A percentile compares a stretch with the other conserved stretches of the same genome.
Conservation (phyloP, 2,888 invertebrate species). For the Eumerus sabulonum region DNA sequence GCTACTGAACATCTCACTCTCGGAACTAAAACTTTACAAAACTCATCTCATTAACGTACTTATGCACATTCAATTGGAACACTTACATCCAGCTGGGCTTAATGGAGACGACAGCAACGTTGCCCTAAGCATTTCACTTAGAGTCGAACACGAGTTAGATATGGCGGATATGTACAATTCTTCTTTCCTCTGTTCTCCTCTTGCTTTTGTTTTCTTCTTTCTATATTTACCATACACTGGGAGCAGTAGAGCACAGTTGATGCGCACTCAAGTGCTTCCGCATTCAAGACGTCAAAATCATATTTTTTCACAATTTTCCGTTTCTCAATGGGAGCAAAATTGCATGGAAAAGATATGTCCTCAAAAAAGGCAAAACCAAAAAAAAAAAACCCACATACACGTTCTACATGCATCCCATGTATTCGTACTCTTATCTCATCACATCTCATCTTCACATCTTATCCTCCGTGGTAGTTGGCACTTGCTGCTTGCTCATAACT, state of each 20-base stretch:
- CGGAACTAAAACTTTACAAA: slow-evolving; percentile 34
- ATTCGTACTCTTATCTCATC: slow-evolving; percentile 16
- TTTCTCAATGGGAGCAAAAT: slow-evolving; percentile 29
- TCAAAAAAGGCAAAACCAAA: slow-evolving; percentile 33
- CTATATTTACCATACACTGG: no score
- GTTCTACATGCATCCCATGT: slow-evolving; percentile 30
- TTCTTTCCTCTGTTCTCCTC: slow-evolving; percentile 17
- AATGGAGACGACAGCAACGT: slow-evolving; percentile 7
- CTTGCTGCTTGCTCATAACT: no score
- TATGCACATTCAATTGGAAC: slow-evolving; percentile 40
- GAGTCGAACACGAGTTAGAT: neutral
- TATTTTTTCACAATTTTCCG: slow-evolving; percentile 39
- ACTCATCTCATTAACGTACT: slow-evolving; percentile 51
- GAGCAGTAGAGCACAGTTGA: slow-evolving; percentile 24
- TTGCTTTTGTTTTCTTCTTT: neutral
- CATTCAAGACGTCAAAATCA: slow-evolving; percentile 61
- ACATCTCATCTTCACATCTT: no score
- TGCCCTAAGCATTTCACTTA: slow-evolving; percentile 57
- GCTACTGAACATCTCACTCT: neutral
- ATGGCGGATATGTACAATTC: slow-evolving; percentile 41
- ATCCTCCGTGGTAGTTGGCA: slow-evolving; percentile 3
- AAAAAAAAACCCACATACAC: slow-evolving; percentile 29
- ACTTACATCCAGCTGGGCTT: slow-evolving; percentile 26
- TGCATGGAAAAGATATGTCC: slow-evolving; percentile 44
- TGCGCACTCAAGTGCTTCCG: slow-evolving; percentile 54